Evolutionary conservation across 2,113 vertebrate genomes (phyloP).

Genomic region (Perca schrenkii): DNA sequence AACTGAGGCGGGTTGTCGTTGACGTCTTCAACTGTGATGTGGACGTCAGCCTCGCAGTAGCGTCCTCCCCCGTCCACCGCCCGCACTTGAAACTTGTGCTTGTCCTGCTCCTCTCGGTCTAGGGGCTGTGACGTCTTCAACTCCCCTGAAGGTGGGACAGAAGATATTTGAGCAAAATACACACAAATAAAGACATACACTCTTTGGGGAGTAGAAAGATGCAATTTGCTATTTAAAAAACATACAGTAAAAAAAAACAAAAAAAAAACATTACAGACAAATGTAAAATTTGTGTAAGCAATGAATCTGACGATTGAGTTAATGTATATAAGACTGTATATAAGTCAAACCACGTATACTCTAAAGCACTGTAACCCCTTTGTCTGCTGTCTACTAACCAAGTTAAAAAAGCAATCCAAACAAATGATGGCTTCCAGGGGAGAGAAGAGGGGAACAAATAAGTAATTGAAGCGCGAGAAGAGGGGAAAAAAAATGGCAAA

Average conservation of each 20-base stretch:
- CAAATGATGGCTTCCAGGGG: constrained; percentile 53
- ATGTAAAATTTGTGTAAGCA: not conserved
- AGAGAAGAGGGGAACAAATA: constrained; percentile 45
- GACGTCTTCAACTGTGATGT: constrained; percentile 90
- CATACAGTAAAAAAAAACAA: not conserved
- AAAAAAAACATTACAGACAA: not conserved
- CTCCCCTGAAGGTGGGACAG: constrained; percentile 86
- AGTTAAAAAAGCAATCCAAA: constrained; percentile 50
- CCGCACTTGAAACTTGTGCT: constrained; percentile 88
- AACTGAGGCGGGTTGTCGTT: constrained; percentile 96
- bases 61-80: constrained; percentile 93
- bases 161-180: not conserved
- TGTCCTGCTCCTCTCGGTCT: constrained; percentile 89
- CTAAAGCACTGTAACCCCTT: not conserved
- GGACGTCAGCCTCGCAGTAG: constrained; percentile 89
- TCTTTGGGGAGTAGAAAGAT: not conserved
- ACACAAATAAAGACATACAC: not conserved
- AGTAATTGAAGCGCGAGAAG: constrained; percentile 44
- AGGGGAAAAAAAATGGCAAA: constrained; percentile 32
- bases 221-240: not conserved
- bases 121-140: constrained; percentile 90
- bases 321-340: not conserved
- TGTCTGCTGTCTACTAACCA: constrained; percentile 30
- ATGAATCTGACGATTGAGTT: not conserved
- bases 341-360: constrained; percentile 11